A percentile compares a stretch with the other conserved stretches of the same genome.
These are phyloP conservation scores for Leptopterna dolabrata DNA, from an alignment of 2,888 invertebrate species.

Conservation along the genomic window DNA sequence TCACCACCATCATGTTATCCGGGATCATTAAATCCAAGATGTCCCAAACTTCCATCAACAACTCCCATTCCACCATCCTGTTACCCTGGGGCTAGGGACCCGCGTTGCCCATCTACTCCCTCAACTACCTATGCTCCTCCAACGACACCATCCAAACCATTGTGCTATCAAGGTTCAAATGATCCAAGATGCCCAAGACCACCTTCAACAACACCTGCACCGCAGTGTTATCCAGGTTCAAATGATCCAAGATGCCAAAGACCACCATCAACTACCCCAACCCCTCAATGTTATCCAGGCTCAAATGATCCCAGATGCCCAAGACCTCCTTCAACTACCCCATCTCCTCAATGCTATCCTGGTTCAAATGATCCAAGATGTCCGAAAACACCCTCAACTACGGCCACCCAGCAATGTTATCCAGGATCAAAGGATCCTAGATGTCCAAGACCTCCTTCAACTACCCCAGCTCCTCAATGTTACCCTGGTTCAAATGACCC, in stretches of 20 bases:
- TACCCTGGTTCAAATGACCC: conserved; percentile 65
- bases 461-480: conserved; percentile 26
- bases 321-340: conserved; percentile 8
- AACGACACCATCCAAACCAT: conserved; percentile 63
- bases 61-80: conserved; percentile 65
- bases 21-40: conserved; percentile 66
- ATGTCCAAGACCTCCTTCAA: conserved; percentile 62
- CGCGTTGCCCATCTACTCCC: conserved; percentile 64
- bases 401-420: conserved; percentile 62
- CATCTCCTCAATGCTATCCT: conserved; percentile 22
- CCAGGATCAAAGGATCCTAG: conserved; percentile 66
- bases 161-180: conserved; percentile 66
- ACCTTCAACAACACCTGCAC: background rate
- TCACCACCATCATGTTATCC: conserved; percentile 19
- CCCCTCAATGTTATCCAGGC: conserved; percentile 64
- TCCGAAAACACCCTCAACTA: conserved; percentile 65
- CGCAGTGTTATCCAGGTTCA: background rate
- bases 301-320: conserved; percentile 66
- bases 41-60: conserved; percentile 65
- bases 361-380: conserved; percentile 67
- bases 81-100: conserved; percentile 66
- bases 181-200: conserved; percentile 66
- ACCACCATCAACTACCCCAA: background rate
- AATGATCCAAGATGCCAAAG: background rate
- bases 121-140: conserved; percentile 66